These are phyloP conservation scores for Micrasema longulum DNA, from an alignment of 1,140 invertebrate genomes.

Conservation along the genomic window DNA sequence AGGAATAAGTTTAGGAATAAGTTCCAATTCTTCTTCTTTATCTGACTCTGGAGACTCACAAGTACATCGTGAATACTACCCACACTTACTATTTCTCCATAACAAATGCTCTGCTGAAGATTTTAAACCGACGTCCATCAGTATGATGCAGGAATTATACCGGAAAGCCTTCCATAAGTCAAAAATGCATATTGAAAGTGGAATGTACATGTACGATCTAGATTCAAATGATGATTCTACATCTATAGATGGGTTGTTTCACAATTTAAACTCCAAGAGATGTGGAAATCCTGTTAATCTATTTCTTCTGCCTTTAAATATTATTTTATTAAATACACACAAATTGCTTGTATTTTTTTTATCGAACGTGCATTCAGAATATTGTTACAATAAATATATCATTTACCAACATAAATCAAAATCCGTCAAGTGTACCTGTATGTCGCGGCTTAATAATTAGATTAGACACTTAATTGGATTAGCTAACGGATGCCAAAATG, in stretches of 20 bases:
- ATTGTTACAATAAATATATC: no score
- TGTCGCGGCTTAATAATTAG: no score
- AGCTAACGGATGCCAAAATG: no score
- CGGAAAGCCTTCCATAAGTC: slow-evolving; percentile 77
- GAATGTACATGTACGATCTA: slow-evolving; percentile 72
- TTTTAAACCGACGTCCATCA: slow-evolving; percentile 74
- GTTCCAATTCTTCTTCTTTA: slow-evolving; percentile 1
- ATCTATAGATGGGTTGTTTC: slow-evolving; percentile 68
- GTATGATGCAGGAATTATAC: slow-evolving; percentile 74
- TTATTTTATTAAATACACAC: no score
- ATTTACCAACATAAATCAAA: no score
- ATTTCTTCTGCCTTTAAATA: slow-evolving; percentile 79
- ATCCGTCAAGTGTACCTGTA: no score
- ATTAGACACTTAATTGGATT: no score
- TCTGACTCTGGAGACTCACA: slow-evolving; percentile 55
- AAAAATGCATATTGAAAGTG: slow-evolving; percentile 76
- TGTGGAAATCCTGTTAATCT: slow-evolving; percentile 76
- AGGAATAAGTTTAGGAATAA: no score
- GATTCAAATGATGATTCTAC: slow-evolving; percentile 60
- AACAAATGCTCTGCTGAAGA: slow-evolving; percentile 80
- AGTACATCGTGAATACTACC: slow-evolving; percentile 74
- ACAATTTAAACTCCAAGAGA: slow-evolving; percentile 66
- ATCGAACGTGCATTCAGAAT: no score
- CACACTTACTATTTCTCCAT: slow-evolving; percentile 82
- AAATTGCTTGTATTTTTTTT: no score